A percentile compares a stretch with the other conserved stretches of the same genome.
phyloP scores from a whole-genome alignment of 2,797 vertebrate genomes.

The Phoeniculus purpureus region DNA sequence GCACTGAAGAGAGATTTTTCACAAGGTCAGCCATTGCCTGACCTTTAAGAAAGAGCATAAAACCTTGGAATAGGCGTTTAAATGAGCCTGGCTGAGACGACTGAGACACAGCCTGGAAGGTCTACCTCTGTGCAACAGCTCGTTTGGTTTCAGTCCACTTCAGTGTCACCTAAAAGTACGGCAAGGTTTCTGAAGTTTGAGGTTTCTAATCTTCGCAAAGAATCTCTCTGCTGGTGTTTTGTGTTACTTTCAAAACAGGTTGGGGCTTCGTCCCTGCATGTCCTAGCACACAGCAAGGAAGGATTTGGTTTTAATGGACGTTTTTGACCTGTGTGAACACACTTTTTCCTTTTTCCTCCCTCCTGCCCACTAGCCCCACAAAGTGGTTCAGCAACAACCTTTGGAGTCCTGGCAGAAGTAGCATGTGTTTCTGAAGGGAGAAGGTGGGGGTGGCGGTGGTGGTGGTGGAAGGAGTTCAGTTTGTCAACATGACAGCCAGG shows the following conservation, averaged over 20 bases:
- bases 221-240: not conserved
- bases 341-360: not conserved
- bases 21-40: not conserved
- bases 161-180: not conserved
- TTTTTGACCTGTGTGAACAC: not conserved
- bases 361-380: not conserved
- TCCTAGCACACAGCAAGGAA: not conserved
- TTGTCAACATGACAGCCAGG: slow-evolving; percentile 62
- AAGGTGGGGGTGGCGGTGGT: slow-evolving; percentile 21
- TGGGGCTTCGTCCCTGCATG: not conserved
- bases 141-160: not conserved
- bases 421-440: slow-evolving; percentile 26
- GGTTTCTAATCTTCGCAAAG: not conserved
- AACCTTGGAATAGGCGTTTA: not conserved
- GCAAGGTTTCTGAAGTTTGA: not conserved
- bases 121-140: not conserved
- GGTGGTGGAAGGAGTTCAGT: slow-evolving; percentile 59
- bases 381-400: slow-evolving; percentile 17
- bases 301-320: not conserved
- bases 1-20: not conserved
- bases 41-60: not conserved
- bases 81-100: not conserved
- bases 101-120: not conserved
- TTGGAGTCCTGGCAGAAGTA: not conserved
- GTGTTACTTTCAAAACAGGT: not conserved